Conservation (phyloP, 2,888 invertebrate genomes). For the Subacronicta megacephala region DNA sequence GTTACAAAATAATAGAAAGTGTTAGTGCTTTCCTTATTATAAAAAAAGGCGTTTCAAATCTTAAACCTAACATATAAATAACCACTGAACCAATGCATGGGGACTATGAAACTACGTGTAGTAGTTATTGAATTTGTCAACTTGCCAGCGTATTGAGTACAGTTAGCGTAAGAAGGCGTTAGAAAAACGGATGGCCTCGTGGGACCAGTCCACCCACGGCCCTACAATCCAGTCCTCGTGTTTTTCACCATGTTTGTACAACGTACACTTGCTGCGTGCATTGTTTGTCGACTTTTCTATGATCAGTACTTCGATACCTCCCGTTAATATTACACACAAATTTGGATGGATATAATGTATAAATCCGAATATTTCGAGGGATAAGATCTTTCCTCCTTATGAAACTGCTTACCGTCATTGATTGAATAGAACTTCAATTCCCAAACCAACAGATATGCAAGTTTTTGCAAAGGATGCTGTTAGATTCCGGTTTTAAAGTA, state of each 20-base stretch:
- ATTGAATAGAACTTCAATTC: slow-evolving; percentile 51
- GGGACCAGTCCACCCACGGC: slow-evolving; percentile 84
- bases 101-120: slow-evolving; percentile 18
- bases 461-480: slow-evolving; percentile 34
- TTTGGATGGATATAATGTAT: no score
- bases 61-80: not conserved
- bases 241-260: slow-evolving; percentile 66
- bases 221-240: slow-evolving; percentile 63
- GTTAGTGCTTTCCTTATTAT: not conserved
- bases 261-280: slow-evolving; percentile 54
- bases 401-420: slow-evolving; percentile 60
- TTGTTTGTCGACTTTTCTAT: slow-evolving; percentile 57
- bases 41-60: not conserved
- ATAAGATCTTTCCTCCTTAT: no score
- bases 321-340: slow-evolving; percentile 19
- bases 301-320: slow-evolving; percentile 14
- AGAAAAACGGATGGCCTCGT: slow-evolving; percentile 77
- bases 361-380: not conserved
- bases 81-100: slow-evolving; percentile 38
- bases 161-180: slow-evolving; percentile 80
- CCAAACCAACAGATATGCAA: slow-evolving; percentile 23
- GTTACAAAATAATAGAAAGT: slow-evolving; percentile 13
- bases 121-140: slow-evolving; percentile 41
- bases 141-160: slow-evolving; percentile 72
- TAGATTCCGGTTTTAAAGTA: slow-evolving; percentile 46